Evolutionary conservation across 2,113 vertebrate species (phyloP).

Genomic region (Chroicocephalus ridibundus): DNA sequence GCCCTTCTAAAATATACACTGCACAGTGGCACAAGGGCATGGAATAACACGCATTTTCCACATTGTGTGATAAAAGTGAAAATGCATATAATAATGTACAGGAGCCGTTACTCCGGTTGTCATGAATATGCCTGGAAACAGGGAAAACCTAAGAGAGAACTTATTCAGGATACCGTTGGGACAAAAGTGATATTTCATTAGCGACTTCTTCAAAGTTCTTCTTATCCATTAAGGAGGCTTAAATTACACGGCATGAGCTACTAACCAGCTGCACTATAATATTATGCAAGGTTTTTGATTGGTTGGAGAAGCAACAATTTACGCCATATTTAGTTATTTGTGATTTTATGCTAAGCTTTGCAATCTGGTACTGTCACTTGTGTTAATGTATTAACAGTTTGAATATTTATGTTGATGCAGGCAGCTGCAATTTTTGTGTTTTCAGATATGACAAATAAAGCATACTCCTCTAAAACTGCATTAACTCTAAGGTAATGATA

Average conservation of each 20-base stretch:
- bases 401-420: not conserved
- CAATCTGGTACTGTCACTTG: slow-evolving; percentile 38
- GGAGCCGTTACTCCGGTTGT: slow-evolving; percentile 44
- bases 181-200: slow-evolving; percentile 54
- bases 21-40: slow-evolving; percentile 23
- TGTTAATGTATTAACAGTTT: not conserved
- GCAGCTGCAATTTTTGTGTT: not conserved
- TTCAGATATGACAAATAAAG: not conserved
- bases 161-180: slow-evolving; percentile 32
- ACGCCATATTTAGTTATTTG: slow-evolving; percentile 37
- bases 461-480: not conserved
- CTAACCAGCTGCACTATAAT: slow-evolving; percentile 55
- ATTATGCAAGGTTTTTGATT: slow-evolving; percentile 57
- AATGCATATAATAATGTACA: slow-evolving; percentile 42
- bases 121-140: slow-evolving; percentile 38
- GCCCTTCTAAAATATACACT: slow-evolving; percentile 29
- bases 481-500: not conserved
- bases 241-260: slow-evolving; percentile 23
- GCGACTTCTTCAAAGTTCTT: not conserved
- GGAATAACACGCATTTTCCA: slow-evolving; percentile 42
- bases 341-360: slow-evolving; percentile 57
- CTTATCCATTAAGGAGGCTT: slow-evolving; percentile 23
- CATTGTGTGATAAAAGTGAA: slow-evolving; percentile 42
- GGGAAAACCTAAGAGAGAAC: slow-evolving; percentile 30
- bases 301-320: slow-evolving; percentile 21